These are phyloP conservation scores for Acanthoscelides obtectus DNA, from an alignment of 2,888 invertebrate species.

Conservation along the genomic window DNA sequence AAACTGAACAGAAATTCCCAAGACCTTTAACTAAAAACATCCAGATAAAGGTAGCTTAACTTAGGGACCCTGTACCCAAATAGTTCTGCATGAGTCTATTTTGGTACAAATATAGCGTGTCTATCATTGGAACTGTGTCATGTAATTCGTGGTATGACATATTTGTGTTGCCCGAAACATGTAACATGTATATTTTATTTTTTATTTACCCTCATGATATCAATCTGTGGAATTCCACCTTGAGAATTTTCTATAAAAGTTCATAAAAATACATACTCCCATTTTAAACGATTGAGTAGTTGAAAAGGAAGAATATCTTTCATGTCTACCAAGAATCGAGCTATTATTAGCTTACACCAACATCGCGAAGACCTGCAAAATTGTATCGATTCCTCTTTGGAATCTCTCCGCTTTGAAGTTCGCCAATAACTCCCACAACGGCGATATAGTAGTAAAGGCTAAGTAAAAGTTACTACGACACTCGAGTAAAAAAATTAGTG, in stretches of 20 bases:
- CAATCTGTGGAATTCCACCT: not conserved
- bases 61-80: not conserved
- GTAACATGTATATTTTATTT: not conserved
- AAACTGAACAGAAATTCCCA: too few species aligned
- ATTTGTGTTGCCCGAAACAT: not conserved
- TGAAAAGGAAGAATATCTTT: not conserved
- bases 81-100: not conserved
- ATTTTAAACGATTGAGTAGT: not conserved
- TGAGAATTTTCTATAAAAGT: not conserved
- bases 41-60: too few species aligned
- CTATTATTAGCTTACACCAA: not conserved
- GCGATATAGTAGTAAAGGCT: not conserved
- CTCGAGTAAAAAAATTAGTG: too few species aligned
- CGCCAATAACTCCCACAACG: not conserved
- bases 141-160: not conserved
- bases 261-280: not conserved
- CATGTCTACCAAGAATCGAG: not conserved
- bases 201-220: not conserved
- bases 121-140: not conserved
- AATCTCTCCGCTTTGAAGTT: not conserved
- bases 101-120: not conserved
- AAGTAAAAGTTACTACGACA: not conserved
- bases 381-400: not conserved
- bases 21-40: too few species aligned
- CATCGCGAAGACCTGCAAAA: not conserved